Base-by-base conservation (phyloP, 2,888 invertebrate genomes). In the Beris morrisii region DNA sequence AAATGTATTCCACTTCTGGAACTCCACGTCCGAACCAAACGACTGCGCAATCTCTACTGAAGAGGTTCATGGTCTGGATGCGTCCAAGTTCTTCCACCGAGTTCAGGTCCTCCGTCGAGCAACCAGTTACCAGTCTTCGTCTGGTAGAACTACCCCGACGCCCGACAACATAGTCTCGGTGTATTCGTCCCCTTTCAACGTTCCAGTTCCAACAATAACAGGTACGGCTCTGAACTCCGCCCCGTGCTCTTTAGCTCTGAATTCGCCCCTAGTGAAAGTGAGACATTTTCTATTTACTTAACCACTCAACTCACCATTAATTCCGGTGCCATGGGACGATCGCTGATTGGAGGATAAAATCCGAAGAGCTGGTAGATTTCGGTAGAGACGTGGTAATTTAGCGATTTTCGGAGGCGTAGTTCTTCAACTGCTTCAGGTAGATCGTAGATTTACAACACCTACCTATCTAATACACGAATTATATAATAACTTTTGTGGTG, bases 31-130 rank as follows among this genome's bases (percentile, higher is more conserved):
- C 53, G 69, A 69, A 68, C 67, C 58, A 67, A 69, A 71, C 71
- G 71, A 70, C 70, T 71, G 71, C 71, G 71, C 71, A 71, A 70
- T 71, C 69, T 71, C 61, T 70, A 71, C 71, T 71, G 70, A 70
- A 58, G 45, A 63, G 63, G 54, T 64, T 64, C 44, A 31, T 53
- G 64, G 30, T 43, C 54, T 13, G 48, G 22, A 61, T 38, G 61
- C 61, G 50, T 61, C 61, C 61, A 61, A 61, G 61, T 61, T 52
- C 50, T 61, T 61, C 22, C 50, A 61, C 61, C 50, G 30, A 59
- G 15, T 50, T 32, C 11, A n/a, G 12, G n/a, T 11, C 55, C n/a
- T 53, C 31, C 38, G 15, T 31, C 12, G 56, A 44, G 44, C 22
- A 56, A 30, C n/a, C 15, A 31, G 31, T 56, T 31, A 13, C 56